Evolutionary conservation across 2,113 vertebrate species (phyloP), one percentile per base, ranked within the genome.

Genomic region (Syrrhaptes paradoxus): DNA sequence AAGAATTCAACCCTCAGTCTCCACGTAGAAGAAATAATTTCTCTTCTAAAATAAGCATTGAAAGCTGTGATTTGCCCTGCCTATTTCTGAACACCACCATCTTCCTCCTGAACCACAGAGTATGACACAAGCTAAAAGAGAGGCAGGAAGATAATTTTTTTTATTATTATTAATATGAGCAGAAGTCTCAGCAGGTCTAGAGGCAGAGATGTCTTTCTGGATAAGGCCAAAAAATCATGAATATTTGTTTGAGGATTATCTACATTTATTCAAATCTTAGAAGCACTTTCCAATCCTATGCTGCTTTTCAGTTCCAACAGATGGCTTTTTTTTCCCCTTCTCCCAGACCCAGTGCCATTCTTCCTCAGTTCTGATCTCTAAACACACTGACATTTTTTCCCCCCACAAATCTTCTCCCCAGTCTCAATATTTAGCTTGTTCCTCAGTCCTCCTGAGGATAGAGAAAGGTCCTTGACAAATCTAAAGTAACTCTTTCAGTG

Each of bases 161-260:
- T 71, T 77, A 59, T 65, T 34, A 49, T 81, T 41, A 72, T 85
- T 91, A 87, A 26, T 65, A 72, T 46, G 43, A 87, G 71, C 25
- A 85, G n/a, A 87, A 89, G 49, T 72, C 82, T 89, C 43, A 43
- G 34, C 26, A 62, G 19, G 28, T 81, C 68, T 68, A 28, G 74
- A 93, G 17, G 19, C 32, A 76, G n/a, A 79, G 20, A 41, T 72
- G 14, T 54, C 65, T 68, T 87, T 84, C 65, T 84, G 32, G 51
- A 84, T 78, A 93, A 94, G 26, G 21, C 9, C 54, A 72, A 84
- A 84, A 43, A 93, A 79, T 49, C 20, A 34, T 68, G 54, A 77
- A 79, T 82, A 68, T 89, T 95, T 96, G 52, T 85, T 80, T 90
- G 45, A 90, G 54, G 65, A 89, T 94, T 93, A 96, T 45, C 70